Percentiles rank a stretch among this genome's conserved stretches.
Conservation (phyloP, 2,888 invertebrate genomes). For the Athalia cordata region DNA sequence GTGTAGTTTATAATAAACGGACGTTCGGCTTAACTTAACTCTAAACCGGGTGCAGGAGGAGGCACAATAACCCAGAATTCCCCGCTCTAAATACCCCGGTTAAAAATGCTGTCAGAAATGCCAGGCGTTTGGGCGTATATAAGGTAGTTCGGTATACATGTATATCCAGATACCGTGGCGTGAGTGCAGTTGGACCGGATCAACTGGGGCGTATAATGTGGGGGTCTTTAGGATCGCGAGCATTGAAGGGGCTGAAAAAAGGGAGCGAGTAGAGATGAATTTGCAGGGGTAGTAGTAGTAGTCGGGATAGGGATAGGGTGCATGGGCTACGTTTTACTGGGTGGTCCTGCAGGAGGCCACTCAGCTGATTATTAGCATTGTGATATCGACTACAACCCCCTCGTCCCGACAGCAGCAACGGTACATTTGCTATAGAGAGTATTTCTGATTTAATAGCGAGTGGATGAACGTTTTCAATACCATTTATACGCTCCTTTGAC, state of each 20-base stretch:
- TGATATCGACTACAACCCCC: conserved; percentile 57
- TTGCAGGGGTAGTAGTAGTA: conserved; percentile 59
- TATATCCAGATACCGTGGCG: neutral
- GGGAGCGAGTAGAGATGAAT: conserved; percentile 58
- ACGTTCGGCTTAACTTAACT: conserved; percentile 23
- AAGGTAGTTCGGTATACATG: neutral
- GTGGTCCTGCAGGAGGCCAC: conserved; percentile 55
- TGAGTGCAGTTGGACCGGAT: conserved; percentile 28
- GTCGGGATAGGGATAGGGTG: conserved; percentile 9
- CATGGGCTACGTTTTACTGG: conserved; percentile 16
- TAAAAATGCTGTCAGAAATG: conserved; percentile 41
- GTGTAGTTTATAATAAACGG: conserved; percentile 27
- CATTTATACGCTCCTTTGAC: conserved; percentile 2
- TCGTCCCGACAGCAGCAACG: neutral
- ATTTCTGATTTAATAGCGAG: conserved; percentile 19
- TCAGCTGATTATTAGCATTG: conserved; percentile 71
- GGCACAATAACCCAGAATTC: conserved; percentile 25
- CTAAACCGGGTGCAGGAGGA: conserved; percentile 8
- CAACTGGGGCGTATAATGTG: conserved; percentile 38
- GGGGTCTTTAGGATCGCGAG: conserved; percentile 12
- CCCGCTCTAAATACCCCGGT: conserved; percentile 36
- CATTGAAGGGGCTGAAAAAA: conserved; percentile 32
- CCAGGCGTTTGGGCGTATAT: conserved; percentile 36
- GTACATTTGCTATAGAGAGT: conserved; percentile 20
- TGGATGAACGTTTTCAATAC: conserved; percentile 27